Evolutionary conservation across 2,797 vertebrate genomes (phyloP).

Genomic region (Eulemur rubriventer): DNA sequence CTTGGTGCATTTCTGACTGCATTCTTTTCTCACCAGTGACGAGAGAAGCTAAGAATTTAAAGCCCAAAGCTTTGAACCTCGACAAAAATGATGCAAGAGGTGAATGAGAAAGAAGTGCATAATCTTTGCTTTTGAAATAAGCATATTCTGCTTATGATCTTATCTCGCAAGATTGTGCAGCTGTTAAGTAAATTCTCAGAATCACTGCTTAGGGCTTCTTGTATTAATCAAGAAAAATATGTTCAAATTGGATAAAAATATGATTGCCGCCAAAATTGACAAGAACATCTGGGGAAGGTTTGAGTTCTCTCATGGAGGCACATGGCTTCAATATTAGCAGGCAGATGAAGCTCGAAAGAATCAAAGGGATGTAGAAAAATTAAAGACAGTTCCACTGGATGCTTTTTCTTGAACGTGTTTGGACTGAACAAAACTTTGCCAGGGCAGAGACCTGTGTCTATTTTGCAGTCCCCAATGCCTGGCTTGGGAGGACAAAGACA

Average conservation of each 20-base stretch:
- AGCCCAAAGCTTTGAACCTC: constrained; percentile 62
- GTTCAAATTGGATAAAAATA: constrained; percentile 65
- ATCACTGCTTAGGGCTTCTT: constrained; percentile 53
- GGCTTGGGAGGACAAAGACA: rapidly evolving
- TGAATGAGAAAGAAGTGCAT: background rate
- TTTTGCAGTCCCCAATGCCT: rapidly evolving
- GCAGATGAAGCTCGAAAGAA: constrained; percentile 52
- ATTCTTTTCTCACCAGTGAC: constrained; percentile 55
- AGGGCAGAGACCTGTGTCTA: background rate
- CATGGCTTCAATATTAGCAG: constrained; percentile 65
- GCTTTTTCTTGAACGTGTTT: background rate
- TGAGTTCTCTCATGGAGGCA: constrained; percentile 56
- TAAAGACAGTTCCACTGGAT: background rate
- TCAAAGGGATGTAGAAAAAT: constrained; percentile 46
- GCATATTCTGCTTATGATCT: background rate
- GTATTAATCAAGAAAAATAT: constrained; percentile 70
- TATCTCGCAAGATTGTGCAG: background rate
- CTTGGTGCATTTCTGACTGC: background rate
- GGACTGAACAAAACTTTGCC: background rate
- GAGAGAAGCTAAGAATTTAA: constrained; percentile 63
- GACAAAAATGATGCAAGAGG: background rate
- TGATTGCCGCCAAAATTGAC: constrained; percentile 46
- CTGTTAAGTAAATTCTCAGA: constrained; percentile 47
- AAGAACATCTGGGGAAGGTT: constrained; percentile 67
- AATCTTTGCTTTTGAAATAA: background rate